These are phyloP conservation scores for Trimorus sp. DNA, from an alignment of 2,888 invertebrate species.

Conservation along the genomic window DNA sequence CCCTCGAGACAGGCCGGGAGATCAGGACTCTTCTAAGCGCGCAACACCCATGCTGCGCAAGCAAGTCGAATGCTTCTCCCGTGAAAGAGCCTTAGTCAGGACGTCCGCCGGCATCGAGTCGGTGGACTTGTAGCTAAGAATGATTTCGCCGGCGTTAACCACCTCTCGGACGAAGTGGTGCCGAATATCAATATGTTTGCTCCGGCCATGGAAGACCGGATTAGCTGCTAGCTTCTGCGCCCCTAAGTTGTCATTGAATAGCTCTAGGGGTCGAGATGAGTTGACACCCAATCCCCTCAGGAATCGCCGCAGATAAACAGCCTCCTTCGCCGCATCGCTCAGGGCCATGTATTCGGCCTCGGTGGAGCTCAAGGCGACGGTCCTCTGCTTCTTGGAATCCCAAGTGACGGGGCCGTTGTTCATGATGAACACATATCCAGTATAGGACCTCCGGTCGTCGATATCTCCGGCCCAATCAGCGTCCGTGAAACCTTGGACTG, in stretches of 20 bases:
- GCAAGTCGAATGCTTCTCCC: constrained; percentile 7
- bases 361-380: constrained; percentile 6
- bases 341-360: constrained; percentile 26
- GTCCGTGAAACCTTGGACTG: constrained; percentile 21
- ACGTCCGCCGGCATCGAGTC: constrained; percentile 35
- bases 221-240: constrained; percentile 29
- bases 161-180: constrained; percentile 31
- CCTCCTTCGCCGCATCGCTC: constrained; percentile 19
- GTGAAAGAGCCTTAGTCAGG: constrained; percentile 18
- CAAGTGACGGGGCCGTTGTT: not conserved
- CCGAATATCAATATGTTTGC: constrained; percentile 31
- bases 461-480: constrained; percentile 28
- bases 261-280: not conserved
- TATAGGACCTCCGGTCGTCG: constrained; percentile 3
- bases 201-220: constrained; percentile 22
- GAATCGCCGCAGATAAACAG: not conserved
- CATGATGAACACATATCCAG: constrained; percentile 3
- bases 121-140: constrained; percentile 12
- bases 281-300: not conserved
- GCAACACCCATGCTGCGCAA: not conserved
- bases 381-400: constrained; percentile 17
- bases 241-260: constrained; percentile 27
- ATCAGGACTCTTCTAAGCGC: too few relatives aligned
- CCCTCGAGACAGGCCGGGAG: too few relatives aligned
- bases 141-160: not conserved